Conservation (phyloP, 2,888 invertebrate species). For the Julus scandinavius region DNA sequence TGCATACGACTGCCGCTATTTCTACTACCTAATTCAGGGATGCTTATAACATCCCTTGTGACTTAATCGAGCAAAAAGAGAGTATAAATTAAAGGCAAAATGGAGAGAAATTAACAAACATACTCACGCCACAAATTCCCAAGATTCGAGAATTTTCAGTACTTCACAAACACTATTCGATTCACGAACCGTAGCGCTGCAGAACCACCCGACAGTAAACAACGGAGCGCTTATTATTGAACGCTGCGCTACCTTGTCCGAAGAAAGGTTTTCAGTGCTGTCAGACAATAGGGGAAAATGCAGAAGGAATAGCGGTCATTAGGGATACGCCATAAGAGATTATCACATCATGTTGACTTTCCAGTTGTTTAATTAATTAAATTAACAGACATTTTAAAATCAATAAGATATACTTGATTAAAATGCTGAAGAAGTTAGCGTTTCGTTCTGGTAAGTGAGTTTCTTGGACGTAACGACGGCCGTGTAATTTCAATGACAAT, state of each 20-base stretch:
- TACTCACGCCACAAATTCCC: conserved; percentile 25
- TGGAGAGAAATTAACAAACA: neutral
- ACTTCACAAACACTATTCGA: neutral
- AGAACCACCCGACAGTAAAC: neutral
- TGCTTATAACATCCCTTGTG: neutral
- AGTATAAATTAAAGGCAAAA: neutral
- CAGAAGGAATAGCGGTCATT: neutral
- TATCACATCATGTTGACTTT: neutral
- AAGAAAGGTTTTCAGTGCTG: neutral
- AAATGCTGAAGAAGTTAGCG: neutral
- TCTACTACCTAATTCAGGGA: neutral
- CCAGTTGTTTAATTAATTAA: neutral
- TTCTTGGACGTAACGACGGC: neutral
- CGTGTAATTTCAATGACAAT: neutral
- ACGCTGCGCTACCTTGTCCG: neutral
- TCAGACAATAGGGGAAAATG: neutral
- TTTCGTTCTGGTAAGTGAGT: neutral
- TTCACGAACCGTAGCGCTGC: neutral
- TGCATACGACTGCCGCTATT: neutral
- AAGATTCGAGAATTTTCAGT: neutral
- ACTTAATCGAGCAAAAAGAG: neutral
- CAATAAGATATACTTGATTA: neutral
- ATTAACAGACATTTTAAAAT: neutral
- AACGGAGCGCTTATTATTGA: neutral
- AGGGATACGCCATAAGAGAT: neutral